Evolutionary conservation across 2,888 invertebrate genomes (phyloP).

Genomic region (Hesperia comma): DNA sequence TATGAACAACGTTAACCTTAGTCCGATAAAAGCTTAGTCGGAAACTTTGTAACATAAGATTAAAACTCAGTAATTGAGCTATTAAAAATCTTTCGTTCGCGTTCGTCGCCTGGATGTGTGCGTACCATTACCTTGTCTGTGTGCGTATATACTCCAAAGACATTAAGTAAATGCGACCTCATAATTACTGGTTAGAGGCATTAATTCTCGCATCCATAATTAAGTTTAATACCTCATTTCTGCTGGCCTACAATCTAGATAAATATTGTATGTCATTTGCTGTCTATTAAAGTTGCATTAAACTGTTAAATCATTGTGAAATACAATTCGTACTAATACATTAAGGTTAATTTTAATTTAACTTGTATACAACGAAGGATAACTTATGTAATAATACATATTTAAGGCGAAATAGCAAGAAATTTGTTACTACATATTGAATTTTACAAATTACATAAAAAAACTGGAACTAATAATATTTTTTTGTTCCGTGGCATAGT

Average conservation of each 20-base stretch:
- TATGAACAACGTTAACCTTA: no score
- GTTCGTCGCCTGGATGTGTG: slow-evolving; percentile 3
- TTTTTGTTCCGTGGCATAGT: no score
- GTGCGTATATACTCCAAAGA: slow-evolving; percentile 67
- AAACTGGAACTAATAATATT: no score
- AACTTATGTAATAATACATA: no score
- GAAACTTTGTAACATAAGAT: background rate
- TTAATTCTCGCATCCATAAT: slow-evolving; percentile 83
- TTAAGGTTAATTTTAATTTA: slow-evolving; percentile 5
- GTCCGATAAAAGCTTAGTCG: slow-evolving; percentile 1
- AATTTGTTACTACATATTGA: no score
- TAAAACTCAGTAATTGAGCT: slow-evolving; percentile 5
- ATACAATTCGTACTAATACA: slow-evolving; percentile 24
- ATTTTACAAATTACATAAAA: no score
- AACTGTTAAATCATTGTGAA: slow-evolving; percentile 64
- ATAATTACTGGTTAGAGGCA: slow-evolving; percentile 80
- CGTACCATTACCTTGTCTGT: slow-evolving; percentile 38
- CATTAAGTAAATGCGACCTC: slow-evolving; percentile 82
- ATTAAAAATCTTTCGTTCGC: slow-evolving; percentile 6
- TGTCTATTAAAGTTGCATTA: slow-evolving; percentile 74
- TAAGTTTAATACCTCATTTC: slow-evolving; percentile 81
- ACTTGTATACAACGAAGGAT: background rate
- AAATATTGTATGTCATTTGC: slow-evolving; percentile 74
- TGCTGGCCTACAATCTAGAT: slow-evolving; percentile 80
- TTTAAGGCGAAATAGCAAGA: no score